Conservation (phyloP, 2,113 vertebrate species). For the Odocoileus virginianus region DNA sequence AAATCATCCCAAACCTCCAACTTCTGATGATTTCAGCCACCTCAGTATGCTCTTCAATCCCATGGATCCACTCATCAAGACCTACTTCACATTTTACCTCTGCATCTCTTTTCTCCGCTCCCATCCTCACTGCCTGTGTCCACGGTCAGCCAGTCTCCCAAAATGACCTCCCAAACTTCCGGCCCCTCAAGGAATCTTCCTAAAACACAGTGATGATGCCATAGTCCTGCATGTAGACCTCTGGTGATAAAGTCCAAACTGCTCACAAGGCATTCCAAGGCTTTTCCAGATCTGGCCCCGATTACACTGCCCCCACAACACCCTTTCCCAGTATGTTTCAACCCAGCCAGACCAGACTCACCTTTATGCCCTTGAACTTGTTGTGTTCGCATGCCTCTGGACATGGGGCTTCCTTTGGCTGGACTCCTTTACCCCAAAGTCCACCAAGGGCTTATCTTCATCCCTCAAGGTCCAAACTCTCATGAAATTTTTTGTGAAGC, state of each 20-base stretch:
- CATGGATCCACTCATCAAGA: neutral
- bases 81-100: neutral
- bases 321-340: neutral
- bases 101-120: neutral
- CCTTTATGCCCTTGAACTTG: neutral
- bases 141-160: neutral
- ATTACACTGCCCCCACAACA: neutral
- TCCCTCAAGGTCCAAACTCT: neutral
- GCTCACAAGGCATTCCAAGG: neutral
- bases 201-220: neutral
- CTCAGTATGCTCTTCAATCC: neutral
- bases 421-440: neutral
- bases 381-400: neutral
- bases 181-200: neutral
- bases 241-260: neutral
- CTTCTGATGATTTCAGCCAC: neutral
- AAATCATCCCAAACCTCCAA: neutral
- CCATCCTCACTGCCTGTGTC: neutral
- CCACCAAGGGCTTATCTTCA: neutral
- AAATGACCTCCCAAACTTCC: neutral
- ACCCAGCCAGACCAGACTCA: conserved; percentile 6
- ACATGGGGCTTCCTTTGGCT: neutral
- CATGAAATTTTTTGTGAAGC: neutral
- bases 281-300: neutral
- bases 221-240: neutral